A percentile compares a stretch with the other conserved stretches of the same genome.
Conservation (phyloP, 92 coral and sea anemone species). For the Porites lobata region DNA sequence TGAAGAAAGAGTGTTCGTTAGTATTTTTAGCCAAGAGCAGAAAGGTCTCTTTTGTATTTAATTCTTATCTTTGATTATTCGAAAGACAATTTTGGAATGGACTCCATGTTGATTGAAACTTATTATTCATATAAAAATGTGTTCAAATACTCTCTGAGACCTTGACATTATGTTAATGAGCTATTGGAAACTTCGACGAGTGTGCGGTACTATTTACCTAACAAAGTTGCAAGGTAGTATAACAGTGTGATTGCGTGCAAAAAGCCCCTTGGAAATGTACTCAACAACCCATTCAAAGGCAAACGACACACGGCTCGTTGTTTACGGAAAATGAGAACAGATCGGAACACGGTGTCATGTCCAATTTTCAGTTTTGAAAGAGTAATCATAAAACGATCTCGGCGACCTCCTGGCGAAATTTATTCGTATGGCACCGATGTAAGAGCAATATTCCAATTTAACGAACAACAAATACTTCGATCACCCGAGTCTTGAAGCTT, state of each 20-base stretch:
- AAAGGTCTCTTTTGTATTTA: neutral
- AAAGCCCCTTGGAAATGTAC: neutral
- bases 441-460: conserved; percentile 24
- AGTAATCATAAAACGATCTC: neutral
- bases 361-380: neutral
- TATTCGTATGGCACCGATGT: neutral
- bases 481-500: neutral
- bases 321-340: neutral
- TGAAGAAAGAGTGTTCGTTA: neutral
- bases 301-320: neutral
- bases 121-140: neutral
- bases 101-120: neutral
- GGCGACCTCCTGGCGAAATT: conserved; percentile 2
- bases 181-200: neutral
- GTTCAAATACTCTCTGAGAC: neutral
- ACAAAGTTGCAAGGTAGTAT: conserved; percentile 6
- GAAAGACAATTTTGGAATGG: neutral
- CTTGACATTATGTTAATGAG: conserved; percentile 12
- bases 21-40: neutral
- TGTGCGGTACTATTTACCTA: conserved; percentile 21
- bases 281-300: neutral
- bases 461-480: conserved; percentile 11
- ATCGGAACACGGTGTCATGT: no score
- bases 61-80: neutral
- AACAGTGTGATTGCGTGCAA: neutral